Evolutionary conservation across 1,140 invertebrate species (phyloP).

Genomic region (Agraylea sexmaculata): DNA sequence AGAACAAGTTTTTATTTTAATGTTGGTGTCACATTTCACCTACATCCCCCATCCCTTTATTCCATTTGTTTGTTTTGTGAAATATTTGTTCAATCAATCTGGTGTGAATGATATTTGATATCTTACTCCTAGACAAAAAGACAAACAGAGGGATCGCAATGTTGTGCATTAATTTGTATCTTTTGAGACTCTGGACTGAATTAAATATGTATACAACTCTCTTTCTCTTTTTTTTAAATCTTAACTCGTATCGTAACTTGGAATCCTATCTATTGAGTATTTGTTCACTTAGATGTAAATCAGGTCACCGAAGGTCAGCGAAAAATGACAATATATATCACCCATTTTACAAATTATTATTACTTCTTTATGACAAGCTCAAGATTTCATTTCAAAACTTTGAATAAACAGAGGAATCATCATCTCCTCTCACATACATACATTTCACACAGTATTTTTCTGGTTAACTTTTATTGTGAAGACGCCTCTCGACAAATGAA

Average conservation of each 20-base stretch:
- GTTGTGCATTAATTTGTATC: constrained; percentile 18
- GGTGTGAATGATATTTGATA: not conserved
- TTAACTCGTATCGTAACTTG: too few species aligned
- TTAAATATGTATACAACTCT: too few species aligned
- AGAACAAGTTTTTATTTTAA: constrained; percentile 20
- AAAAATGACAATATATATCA: constrained; percentile 17
- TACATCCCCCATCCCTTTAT: constrained; percentile 3
- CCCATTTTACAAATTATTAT: constrained; percentile 9
- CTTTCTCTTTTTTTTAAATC: too few species aligned
- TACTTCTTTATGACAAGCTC: constrained; percentile 17
- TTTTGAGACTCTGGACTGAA: constrained; percentile 20
- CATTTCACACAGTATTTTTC: too few species aligned
- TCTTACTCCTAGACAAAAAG: too few species aligned
- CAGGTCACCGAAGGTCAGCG: constrained; percentile 22
- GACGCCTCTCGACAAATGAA: too few species aligned
- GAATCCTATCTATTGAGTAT: constrained; percentile 19
- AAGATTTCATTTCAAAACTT: constrained; percentile 20
- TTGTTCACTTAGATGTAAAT: constrained; percentile 20
- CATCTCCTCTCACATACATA: too few species aligned
- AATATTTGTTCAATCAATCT: not conserved
- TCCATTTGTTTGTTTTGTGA: constrained; percentile 2
- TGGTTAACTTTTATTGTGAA: too few species aligned
- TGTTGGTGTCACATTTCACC: constrained; percentile 21
- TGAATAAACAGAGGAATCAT: too few species aligned
- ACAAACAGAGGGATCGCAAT: constrained; percentile 12